Evolutionary conservation across 2,888 invertebrate species (phyloP).

Genomic region (Cerastis leucographa): DNA sequence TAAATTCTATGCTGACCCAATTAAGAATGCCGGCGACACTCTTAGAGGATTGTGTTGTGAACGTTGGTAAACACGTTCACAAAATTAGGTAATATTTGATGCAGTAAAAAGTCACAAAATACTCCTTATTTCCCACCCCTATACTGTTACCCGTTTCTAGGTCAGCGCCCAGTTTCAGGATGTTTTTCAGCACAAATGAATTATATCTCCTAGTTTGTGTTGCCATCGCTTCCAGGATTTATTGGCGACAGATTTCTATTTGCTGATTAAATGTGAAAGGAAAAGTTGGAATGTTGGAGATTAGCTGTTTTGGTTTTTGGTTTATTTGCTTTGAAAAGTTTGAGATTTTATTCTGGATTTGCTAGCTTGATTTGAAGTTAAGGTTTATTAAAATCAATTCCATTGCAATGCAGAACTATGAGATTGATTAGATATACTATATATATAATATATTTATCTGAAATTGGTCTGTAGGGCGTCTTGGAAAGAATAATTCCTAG

Average conservation of each 20-base stretch:
- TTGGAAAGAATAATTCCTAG: background rate
- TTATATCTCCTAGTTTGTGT: slow-evolving; percentile 70
- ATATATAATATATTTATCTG: no score
- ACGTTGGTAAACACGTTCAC: no score
- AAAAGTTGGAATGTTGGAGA: slow-evolving; percentile 18
- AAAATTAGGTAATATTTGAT: background rate
- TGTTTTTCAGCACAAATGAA: slow-evolving; percentile 82
- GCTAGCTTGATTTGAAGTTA: background rate
- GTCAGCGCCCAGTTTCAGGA: slow-evolving; percentile 79
- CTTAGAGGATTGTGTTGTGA: no score
- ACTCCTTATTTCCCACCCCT: background rate
- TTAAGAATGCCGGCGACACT: no score
- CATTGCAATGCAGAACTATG: background rate
- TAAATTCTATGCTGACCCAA: no score
- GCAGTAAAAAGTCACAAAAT: slow-evolving; percentile 5
- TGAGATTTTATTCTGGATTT: background rate
- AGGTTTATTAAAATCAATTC: no score
- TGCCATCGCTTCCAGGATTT: slow-evolving; percentile 55
- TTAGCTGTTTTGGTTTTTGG: slow-evolving; percentile 10
- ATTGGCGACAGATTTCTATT: slow-evolving; percentile 44
- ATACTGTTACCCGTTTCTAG: slow-evolving; percentile 78
- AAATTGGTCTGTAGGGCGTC: background rate
- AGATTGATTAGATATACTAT: background rate
- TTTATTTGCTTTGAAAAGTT: background rate
- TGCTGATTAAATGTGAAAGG: slow-evolving; percentile 41